Base-by-base conservation (phyloP, 2,888 invertebrate species). In the Limnephilus marmoratus region DNA sequence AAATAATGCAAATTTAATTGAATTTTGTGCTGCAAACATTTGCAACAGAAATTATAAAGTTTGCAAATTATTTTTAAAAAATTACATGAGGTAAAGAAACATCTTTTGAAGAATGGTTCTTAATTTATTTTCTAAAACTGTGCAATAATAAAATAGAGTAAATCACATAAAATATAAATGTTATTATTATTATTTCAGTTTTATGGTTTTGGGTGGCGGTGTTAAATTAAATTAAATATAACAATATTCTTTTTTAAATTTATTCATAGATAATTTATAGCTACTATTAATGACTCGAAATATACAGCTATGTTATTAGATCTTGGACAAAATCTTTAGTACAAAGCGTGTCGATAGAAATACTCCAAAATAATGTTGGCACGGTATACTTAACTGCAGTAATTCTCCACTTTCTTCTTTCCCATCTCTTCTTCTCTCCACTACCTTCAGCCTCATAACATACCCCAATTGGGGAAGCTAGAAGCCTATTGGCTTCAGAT, bases 201-300 rank as follows among this genome's bases (percentile, higher is more conserved):
- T 83, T 24, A 83, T 37, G 37, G 37, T 83, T 18, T 83, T 90
- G 83, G 83, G 49, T 49, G 49, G 49, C 49, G 49, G 13, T 49
- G 49, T 49, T 49, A 49, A 49, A 49, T 49, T 49, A 49, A 90
- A 83, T 90, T 90, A 90, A 90, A 90, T 90, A 83, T 90, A 90
- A 45, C 34, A 3, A 83, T 90, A 68, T 88, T 88, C 12, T 88
- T n/a, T 24, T 9, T 68, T 90, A 68, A 89, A 89, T 90, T 31
- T 82, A 82, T 90, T 80, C 81, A 68, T 85, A 41, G 41, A 85
- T 80, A 90, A 90, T 85, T 85, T 85, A 68, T 13, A 80, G 90
- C 90, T 90, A 90, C 34, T 34, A 90, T 90, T 85, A 90, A 90
- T 90, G 90, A 90, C 90, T 90, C 80, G 86, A 86, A 49, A 41